A percentile compares a stretch with the other conserved stretches of the same genome.
phyloP scores from a whole-genome alignment of 2,888 invertebrate species.

The Drosophila subsilvestris region DNA sequence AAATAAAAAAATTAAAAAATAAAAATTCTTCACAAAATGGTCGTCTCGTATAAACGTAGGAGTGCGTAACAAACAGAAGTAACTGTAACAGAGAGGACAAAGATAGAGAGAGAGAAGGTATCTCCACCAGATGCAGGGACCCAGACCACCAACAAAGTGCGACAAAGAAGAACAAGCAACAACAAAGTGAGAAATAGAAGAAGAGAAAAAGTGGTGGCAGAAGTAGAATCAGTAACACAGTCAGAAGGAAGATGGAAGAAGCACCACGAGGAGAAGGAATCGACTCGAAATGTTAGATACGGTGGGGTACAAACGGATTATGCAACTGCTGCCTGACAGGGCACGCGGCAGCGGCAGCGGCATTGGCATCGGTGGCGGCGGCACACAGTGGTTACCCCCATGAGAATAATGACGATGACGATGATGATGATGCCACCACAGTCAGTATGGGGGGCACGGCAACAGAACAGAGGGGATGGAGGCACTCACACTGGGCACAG shows the following conservation, averaged over 20 bases:
- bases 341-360: constrained; percentile 7
- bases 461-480: no score
- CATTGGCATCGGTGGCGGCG: background rate
- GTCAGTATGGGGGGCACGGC: constrained; percentile 16
- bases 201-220: constrained; percentile 9
- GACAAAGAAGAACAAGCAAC: background rate
- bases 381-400: constrained; percentile 36
- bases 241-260: no score
- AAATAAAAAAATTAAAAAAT: no score
- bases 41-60: background rate
- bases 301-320: constrained; percentile 35
- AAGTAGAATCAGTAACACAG: background rate
- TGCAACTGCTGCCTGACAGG: constrained; percentile 43
- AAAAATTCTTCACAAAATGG: no score
- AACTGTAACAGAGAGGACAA: background rate
- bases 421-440: background rate
- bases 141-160: no score
- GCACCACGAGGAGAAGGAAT: constrained; percentile 7
- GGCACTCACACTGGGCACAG: background rate
- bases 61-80: background rate
- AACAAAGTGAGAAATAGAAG: background rate
- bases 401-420: constrained; percentile 1
- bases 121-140: no score
- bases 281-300: constrained; percentile 13
- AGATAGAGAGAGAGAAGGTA: no score